phyloP scores from a whole-genome alignment of 2,797 vertebrate genomes.

The Choloepus didactylus region DNA sequence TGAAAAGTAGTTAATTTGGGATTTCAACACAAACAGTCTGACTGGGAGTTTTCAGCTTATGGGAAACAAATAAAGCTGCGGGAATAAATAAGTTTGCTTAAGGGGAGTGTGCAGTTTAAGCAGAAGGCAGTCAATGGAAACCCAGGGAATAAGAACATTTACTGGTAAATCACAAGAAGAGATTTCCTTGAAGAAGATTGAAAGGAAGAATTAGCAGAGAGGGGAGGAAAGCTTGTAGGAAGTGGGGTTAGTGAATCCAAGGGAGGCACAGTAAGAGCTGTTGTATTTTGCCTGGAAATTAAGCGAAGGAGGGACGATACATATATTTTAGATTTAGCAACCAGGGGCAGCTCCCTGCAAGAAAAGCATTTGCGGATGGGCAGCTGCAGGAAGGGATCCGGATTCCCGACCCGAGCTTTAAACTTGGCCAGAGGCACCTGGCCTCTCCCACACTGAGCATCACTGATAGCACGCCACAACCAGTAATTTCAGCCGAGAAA shows the following conservation, averaged over 20 bases:
- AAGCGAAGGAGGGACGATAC: background rate
- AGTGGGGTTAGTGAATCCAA: background rate
- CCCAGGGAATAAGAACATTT: background rate
- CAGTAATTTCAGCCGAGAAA: background rate
- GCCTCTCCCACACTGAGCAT: background rate
- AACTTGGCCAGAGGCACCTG: background rate
- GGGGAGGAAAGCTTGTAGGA: background rate
- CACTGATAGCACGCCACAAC: rapidly evolving
- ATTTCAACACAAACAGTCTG: background rate
- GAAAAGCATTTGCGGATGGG: background rate
- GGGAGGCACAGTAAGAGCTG: background rate
- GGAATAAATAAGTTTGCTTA: background rate
- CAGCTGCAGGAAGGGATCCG: background rate
- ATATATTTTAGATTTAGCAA: background rate
- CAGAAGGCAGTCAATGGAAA: background rate
- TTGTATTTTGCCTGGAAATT: background rate
- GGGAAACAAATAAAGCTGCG: background rate
- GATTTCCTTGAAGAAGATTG: background rate
- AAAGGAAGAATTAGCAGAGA: background rate
- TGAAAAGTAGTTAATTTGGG: background rate
- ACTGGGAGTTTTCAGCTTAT: background rate
- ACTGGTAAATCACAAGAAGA: background rate
- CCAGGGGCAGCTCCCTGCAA: too few relatives aligned
- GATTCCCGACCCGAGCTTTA: background rate
- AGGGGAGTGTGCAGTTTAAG: background rate